Base-by-base conservation (phyloP, 2,888 invertebrate species). In the Odontocolon sp. region DNA sequence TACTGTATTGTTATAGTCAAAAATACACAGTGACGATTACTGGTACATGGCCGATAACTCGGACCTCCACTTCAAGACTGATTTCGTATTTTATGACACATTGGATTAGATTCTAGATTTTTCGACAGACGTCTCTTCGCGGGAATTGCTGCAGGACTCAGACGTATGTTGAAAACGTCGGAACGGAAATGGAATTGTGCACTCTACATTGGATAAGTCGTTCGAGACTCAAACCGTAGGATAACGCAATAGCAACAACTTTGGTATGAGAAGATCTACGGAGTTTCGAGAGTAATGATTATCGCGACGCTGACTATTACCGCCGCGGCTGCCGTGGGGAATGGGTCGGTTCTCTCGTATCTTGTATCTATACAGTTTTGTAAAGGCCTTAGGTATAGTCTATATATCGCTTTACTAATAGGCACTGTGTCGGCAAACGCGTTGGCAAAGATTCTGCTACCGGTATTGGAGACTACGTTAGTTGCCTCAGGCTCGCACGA, bases 221-320 rank as follows among this genome's bases (percentile, higher is more conserved):
- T 5, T 26, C 16, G 42, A 42, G 31, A 18, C 33, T 33, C 18
- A 2, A 31, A 38, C 21, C 14, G 42, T 4, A 16, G 21, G 63
- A 28, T 26, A 14, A 14, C 28, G 50, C 23, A 50, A 14, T 11
- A 14, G 28, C 26, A 2, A 14, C 5, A 11, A 6, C 26, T 8
- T 23, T 6, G 11, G 11, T 23, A 28, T 26, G 50, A 11, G 28
- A 28, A 50, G 50, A 28, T 23, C 26, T 23, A 11, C n/a, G 28
- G 26, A 16, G 16, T 14, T 28, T 8, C 6, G 57, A 50, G 42
- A 73, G 59, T 52, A 73, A 59, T 67, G 42, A 67, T 59, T 54
- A 67, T 67, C 45, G 64, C 56, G 26, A 14, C 16, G 64, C 56
- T 56, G 54, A 47, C 31, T 18, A 2, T 8, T 56, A 21, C 3